A percentile compares a stretch with the other conserved stretches of the same genome.
Conservation (phyloP, 2,888 invertebrate species). For the Aphidius colemani region DNA sequence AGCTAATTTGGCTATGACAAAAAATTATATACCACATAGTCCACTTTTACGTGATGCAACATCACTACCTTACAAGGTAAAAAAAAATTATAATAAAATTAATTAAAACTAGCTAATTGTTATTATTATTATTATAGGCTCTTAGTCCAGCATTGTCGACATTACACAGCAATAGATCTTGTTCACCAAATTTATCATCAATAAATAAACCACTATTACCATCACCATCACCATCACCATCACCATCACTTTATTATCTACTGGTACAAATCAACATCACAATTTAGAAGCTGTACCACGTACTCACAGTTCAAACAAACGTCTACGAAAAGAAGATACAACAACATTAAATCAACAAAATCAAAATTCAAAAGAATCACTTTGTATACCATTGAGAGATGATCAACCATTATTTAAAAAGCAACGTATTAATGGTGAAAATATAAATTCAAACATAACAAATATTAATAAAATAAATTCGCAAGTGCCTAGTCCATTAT, state of each 20-base stretch:
- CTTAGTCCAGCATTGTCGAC: constrained; percentile 56
- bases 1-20: constrained; percentile 46
- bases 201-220: constrained; percentile 46
- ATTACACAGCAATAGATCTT: constrained; percentile 56
- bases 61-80: constrained; percentile 35
- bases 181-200: constrained; percentile 53
- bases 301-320: constrained; percentile 64
- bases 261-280: constrained; percentile 52
- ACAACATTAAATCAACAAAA: constrained; percentile 37
- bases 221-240: constrained; percentile 18
- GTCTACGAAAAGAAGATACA: constrained; percentile 61
- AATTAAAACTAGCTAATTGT: constrained; percentile 11
- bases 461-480: constrained; percentile 57
- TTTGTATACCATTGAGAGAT: too few relatives aligned
- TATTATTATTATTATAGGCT: constrained; percentile 39
- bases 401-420: constrained; percentile 47
- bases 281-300: constrained; percentile 60
- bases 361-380: constrained; percentile 16
- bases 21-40: constrained; percentile 56
- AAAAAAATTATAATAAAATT: neutral
- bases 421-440: constrained; percentile 62
- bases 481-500: constrained; percentile 61
- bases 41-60: constrained; percentile 51
- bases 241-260: constrained; percentile 34
- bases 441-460: constrained; percentile 51